Evolutionary conservation across 2,797 vertebrate species (phyloP).

Genomic region (Poliocrania exsul): DNA sequence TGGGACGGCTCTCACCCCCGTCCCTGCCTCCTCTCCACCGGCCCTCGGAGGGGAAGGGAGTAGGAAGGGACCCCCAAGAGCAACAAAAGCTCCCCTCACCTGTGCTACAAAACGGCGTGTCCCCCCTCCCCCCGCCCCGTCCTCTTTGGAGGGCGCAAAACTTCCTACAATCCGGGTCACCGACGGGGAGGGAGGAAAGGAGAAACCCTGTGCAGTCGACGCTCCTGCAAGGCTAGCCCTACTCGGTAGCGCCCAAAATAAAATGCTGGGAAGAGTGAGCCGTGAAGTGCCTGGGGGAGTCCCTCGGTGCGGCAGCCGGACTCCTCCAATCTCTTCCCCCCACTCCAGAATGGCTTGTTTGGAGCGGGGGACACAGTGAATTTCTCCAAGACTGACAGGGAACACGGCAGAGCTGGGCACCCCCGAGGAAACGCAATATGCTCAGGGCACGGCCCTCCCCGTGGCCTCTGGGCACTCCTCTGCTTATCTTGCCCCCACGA

Average conservation of each 20-base stretch:
- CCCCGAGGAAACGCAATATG: rapidly evolving
- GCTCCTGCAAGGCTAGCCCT: neutral
- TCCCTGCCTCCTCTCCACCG: neutral
- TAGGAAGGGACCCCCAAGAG: too few species aligned
- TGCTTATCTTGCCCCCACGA: rapidly evolving
- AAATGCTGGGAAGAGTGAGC: neutral
- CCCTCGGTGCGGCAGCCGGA: neutral
- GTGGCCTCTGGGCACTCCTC: neutral
- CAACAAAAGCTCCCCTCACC: neutral
- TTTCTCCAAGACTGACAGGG: rapidly evolving
- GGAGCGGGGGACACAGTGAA: rapidly evolving
- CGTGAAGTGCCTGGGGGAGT: neutral
- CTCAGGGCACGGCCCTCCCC: neutral
- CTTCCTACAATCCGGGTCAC: too few species aligned
- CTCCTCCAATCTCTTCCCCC: too few species aligned
- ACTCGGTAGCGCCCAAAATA: neutral
- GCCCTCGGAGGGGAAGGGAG: neutral
- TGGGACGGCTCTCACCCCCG: neutral
- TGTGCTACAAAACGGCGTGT: neutral
- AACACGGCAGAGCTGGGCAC: too few species aligned
- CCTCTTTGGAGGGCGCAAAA: neutral
- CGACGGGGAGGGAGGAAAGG: neutral
- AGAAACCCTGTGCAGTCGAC: neutral
- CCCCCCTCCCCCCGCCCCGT: neutral
- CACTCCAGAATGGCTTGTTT: rapidly evolving